Conservation (phyloP, 2,888 invertebrate genomes). For the Habrosyne pyritoides region DNA sequence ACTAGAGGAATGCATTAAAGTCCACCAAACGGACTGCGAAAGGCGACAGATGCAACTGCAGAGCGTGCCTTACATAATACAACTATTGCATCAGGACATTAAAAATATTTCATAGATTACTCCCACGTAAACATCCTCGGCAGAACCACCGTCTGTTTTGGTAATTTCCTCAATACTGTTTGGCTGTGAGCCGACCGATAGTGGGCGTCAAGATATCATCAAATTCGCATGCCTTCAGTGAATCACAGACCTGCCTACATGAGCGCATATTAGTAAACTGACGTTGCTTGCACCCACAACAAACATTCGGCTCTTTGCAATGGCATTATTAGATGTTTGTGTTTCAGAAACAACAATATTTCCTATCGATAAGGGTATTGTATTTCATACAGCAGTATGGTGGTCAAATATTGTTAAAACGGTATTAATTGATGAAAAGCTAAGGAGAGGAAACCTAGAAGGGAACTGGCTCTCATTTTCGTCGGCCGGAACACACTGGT, state of each 20-base stretch:
- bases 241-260: constrained; percentile 3
- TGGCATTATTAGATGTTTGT: neutral
- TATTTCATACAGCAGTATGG: neutral
- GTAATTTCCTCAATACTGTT: neutral
- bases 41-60: neutral
- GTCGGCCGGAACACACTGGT: too few relatives aligned
- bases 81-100: neutral
- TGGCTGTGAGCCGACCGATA: neutral
- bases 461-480: too few relatives aligned
- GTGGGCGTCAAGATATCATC: constrained; percentile 3
- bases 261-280: neutral
- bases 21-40: neutral
- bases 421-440: too few relatives aligned
- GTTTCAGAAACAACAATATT: neutral
- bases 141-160: neutral
- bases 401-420: too few relatives aligned
- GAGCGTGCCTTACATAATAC: neutral
- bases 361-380: neutral
- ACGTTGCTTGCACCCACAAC: neutral
- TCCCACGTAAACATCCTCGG: neutral
- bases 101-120: neutral
- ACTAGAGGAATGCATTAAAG: neutral
- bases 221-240: neutral
- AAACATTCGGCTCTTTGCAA: neutral
- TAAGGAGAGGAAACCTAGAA: too few relatives aligned